Evolutionary conservation across 2,113 vertebrate species (phyloP).

Genomic region (Rhombomys opimus): DNA sequence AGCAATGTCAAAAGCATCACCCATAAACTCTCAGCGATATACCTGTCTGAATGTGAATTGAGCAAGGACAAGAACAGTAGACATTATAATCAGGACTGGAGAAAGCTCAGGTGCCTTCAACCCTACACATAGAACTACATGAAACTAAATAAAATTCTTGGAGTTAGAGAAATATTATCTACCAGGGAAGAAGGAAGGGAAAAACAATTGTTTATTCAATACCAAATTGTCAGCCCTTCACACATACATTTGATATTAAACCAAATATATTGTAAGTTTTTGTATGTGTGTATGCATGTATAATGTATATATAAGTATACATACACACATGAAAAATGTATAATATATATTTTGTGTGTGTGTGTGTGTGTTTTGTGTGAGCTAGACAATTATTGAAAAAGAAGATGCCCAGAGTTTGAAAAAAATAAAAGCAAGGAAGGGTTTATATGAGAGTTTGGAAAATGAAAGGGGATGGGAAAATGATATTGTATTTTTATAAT

Average conservation of each 20-base stretch:
- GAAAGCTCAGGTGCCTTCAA: neutral
- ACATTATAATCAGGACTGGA: no score
- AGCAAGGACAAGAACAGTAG: neutral
- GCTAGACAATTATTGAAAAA: neutral
- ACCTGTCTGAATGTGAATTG: neutral
- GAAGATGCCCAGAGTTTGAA: neutral
- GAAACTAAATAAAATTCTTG: neutral
- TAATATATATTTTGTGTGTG: neutral
- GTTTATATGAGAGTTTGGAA: neutral
- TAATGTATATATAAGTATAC: neutral
- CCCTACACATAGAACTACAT: neutral
- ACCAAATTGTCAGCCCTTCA: neutral
- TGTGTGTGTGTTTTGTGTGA: neutral
- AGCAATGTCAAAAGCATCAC: neutral
- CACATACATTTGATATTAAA: neutral
- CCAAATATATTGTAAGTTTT: neutral
- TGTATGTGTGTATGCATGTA: neutral
- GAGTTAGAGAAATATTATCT: neutral
- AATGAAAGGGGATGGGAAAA: accelerated
- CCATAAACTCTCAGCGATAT: neutral
- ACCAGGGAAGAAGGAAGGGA: neutral
- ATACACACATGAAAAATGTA: neutral
- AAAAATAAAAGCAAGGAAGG: neutral
- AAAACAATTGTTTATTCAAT: neutral
- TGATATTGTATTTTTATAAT: no score